These are phyloP conservation scores for Hypomesus transpacificus DNA, from an alignment of 2,113 vertebrate species.

Conservation along the genomic window DNA sequence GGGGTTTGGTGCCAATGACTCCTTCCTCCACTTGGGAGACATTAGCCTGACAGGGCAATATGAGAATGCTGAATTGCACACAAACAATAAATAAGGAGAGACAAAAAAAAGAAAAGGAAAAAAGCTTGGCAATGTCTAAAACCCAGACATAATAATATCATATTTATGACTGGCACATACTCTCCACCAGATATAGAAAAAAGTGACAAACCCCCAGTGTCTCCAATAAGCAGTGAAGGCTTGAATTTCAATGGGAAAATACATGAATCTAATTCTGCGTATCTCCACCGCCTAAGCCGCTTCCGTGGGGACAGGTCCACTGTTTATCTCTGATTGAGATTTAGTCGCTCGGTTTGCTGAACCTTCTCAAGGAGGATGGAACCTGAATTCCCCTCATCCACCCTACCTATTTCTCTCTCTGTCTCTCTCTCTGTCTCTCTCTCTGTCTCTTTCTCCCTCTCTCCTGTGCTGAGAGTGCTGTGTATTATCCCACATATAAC, in stretches of 20 bases:
- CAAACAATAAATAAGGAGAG: slow-evolving; percentile 15
- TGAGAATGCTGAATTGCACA: slow-evolving; percentile 22
- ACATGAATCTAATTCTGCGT: slow-evolving; percentile 3
- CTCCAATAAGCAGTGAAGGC: slow-evolving; percentile 5
- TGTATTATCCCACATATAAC: not conserved
- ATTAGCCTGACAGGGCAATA: slow-evolving; percentile 16
- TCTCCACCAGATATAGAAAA: not conserved
- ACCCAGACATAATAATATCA: slow-evolving; percentile 4
- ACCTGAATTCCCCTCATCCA: not conserved
- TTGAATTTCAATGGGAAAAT: slow-evolving; percentile 10
- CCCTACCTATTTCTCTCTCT: not conserved
- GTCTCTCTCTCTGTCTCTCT: no score
- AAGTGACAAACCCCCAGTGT: not conserved
- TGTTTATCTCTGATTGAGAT: slow-evolving; percentile 15
- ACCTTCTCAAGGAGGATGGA: slow-evolving; percentile 8
- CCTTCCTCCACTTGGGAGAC: slow-evolving; percentile 13
- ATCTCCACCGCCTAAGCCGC: slow-evolving; percentile 1
- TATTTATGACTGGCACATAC: slow-evolving; percentile 4
- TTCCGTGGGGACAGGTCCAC: not conserved
- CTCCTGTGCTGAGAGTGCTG: no score
- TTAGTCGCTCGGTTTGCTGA: slow-evolving; percentile 5
- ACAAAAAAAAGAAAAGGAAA: not conserved
- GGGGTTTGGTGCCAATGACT: slow-evolving; percentile 13
- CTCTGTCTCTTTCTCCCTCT: no score
- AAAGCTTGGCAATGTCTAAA: not conserved